phyloP scores from a whole-genome alignment of 1,140 invertebrate species.

The Akabosia matsudoensis region DNA sequence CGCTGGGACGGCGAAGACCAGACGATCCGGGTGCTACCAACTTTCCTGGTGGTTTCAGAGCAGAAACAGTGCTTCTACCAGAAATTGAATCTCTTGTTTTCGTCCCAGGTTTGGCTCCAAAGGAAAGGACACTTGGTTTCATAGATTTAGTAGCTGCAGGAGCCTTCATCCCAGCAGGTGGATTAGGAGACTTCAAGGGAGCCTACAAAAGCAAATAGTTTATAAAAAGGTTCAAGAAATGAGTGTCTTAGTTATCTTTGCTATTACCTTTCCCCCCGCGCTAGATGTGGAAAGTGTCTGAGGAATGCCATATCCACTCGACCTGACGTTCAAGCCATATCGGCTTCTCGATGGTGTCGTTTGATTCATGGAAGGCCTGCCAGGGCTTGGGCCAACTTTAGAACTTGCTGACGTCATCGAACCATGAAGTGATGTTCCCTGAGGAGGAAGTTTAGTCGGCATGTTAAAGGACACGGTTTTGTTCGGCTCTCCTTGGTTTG shows the following conservation, averaged over 20 bases:
- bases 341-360: background rate
- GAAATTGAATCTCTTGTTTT: too few species aligned
- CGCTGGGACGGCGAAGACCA: background rate
- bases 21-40: background rate
- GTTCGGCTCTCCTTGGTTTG: background rate
- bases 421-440: background rate
- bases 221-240: background rate
- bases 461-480: background rate
- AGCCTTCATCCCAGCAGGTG: background rate
- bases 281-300: background rate
- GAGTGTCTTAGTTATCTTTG: background rate
- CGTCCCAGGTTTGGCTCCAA: background rate
- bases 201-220: background rate
- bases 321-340: background rate
- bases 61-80: background rate
- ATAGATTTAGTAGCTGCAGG: background rate
- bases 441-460: background rate
- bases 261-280: background rate
- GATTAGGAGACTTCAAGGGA: background rate
- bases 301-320: background rate
- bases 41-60: background rate
- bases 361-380: background rate
- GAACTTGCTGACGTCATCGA: background rate
- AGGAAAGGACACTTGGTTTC: background rate
- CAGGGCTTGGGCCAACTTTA: background rate